Percentiles rank a stretch among this genome's conserved stretches.
Evolutionary conservation across 2,113 vertebrate species (phyloP).

Genomic region (Lycaon pictus): DNA sequence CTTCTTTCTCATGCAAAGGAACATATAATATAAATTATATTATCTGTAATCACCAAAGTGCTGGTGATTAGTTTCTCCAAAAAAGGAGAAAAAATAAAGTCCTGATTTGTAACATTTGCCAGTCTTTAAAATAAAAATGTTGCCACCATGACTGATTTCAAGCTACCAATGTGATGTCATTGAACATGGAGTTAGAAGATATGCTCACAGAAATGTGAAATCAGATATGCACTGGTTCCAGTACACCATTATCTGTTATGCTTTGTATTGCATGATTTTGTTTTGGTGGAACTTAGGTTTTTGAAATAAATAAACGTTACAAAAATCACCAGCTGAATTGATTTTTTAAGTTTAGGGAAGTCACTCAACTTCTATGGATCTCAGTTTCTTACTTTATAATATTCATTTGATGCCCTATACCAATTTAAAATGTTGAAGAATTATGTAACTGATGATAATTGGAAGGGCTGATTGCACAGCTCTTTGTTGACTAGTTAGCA

Average conservation of each 20-base stretch:
- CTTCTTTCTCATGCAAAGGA: not conserved
- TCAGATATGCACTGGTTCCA: not conserved
- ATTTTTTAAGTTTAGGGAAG: not conserved
- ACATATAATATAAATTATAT: not conserved
- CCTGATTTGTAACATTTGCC: not conserved
- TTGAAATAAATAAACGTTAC: not conserved
- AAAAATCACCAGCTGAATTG: not conserved
- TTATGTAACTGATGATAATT: not conserved
- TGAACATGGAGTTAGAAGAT: not conserved
- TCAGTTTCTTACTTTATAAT: not conserved
- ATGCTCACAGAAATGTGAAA: not conserved
- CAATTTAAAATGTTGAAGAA: not conserved
- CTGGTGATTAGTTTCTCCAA: not conserved
- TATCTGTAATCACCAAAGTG: not conserved
- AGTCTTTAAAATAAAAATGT: not conserved
- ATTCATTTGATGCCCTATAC: not conserved
- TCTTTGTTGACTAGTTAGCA: not conserved
- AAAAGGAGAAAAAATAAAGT: not conserved
- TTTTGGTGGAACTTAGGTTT: not conserved
- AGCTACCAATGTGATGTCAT: not conserved
- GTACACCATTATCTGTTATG: accelerated
- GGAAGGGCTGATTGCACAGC: accelerated
- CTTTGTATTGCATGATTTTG: not conserved
- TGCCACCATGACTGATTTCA: not conserved
- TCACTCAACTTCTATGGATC: not conserved